phyloP scores from a whole-genome alignment of 2,888 invertebrate species.

The Amorpha juglandis region DNA sequence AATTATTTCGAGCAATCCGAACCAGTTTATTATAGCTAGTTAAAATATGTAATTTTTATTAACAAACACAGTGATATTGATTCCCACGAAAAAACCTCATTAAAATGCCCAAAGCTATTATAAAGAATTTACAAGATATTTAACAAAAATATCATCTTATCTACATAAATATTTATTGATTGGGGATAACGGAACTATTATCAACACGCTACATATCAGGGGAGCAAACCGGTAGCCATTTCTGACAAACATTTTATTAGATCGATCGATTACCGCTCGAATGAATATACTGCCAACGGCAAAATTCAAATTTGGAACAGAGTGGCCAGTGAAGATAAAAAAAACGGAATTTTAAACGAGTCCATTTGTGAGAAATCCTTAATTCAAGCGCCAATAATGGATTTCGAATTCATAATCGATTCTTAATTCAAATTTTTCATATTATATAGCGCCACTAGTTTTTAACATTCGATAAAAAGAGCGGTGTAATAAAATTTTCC shows the following conservation, averaged over 20 bases:
- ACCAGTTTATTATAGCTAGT: no score
- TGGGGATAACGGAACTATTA: constrained; percentile 1
- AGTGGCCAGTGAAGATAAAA: constrained; percentile 30
- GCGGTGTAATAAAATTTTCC: no score
- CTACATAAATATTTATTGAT: background rate
- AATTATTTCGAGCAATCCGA: background rate
- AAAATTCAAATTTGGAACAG: constrained; percentile 33
- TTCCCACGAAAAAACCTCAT: no score
- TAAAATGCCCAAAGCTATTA: no score
- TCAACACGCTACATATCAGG: background rate
- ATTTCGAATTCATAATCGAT: background rate
- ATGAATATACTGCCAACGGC: constrained; percentile 36
- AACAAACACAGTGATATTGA: background rate
- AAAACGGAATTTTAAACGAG: constrained; percentile 34
- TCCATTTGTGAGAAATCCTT: constrained; percentile 18
- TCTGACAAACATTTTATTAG: constrained; percentile 29
- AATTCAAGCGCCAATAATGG: constrained; percentile 15
- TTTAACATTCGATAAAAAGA: no score
- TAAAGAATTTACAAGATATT: background rate
- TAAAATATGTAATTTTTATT: no score
- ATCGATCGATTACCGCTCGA: constrained; percentile 35
- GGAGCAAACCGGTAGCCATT: constrained; percentile 12
- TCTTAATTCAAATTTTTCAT: background rate
- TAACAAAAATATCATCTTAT: background rate
- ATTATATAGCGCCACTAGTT: background rate